Percentiles rank a stretch among this genome's conserved stretches.
phyloP scores from a whole-genome alignment of 2,113 vertebrate species.

The Acrocephalus kingi region DNA sequence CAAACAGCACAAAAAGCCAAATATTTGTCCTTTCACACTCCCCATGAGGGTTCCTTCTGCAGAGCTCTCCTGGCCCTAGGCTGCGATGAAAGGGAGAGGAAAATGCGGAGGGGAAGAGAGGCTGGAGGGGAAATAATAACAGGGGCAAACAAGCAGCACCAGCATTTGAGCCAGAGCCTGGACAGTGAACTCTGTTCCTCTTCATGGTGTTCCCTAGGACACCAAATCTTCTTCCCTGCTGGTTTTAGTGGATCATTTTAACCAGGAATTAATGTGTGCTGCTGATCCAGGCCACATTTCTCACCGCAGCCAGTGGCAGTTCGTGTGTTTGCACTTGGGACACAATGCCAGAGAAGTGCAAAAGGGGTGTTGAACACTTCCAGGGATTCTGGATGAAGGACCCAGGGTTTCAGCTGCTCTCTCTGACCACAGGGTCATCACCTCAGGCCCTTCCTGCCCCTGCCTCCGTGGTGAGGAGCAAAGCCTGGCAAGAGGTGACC shows the following conservation, averaged over 20 bases:
- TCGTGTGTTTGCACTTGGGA: neutral
- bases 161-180: neutral
- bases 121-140: neutral
- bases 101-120: fast-evolving
- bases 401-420: neutral
- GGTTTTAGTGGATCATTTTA: neutral
- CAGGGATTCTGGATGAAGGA: neutral
- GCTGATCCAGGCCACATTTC: fast-evolving
- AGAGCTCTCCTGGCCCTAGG: neutral
- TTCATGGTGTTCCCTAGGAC: neutral
- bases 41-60: neutral
- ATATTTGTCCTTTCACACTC: neutral
- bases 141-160: neutral
- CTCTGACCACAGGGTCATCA: neutral
- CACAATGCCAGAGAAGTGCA: neutral
- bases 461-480: neutral
- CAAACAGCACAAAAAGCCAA: neutral
- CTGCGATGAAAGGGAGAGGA: neutral
- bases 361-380: fast-evolving
- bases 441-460: neutral
- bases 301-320: no score
- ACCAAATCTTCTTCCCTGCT: neutral
- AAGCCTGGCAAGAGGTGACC: neutral
- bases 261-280: neutral
- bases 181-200: neutral